These are phyloP conservation scores for Bibio marci DNA, from an alignment of 2,888 invertebrate species.

Conservation along the genomic window DNA sequence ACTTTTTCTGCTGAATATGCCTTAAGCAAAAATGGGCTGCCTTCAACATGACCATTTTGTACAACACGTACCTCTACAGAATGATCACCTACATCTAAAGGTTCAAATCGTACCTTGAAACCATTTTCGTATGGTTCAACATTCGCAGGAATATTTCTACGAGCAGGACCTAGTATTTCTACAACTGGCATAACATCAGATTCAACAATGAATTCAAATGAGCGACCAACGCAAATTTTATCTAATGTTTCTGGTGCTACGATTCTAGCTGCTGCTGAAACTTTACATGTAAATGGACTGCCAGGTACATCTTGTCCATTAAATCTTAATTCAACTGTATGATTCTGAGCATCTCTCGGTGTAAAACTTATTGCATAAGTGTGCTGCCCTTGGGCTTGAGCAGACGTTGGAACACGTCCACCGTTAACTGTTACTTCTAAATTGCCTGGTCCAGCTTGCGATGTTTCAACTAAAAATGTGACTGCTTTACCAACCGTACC, in stretches of 20 bases:
- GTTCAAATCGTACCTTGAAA: slow-evolving; percentile 55
- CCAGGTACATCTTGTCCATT: slow-evolving; percentile 93
- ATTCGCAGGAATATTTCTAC: slow-evolving; percentile 53
- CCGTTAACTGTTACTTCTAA: slow-evolving; percentile 97
- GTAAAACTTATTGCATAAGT: slow-evolving; percentile 95
- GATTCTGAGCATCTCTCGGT: slow-evolving; percentile 76
- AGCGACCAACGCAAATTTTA: slow-evolving; percentile 72
- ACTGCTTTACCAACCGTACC: slow-evolving; percentile 82
- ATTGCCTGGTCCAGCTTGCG: slow-evolving; percentile 96
- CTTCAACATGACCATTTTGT: slow-evolving; percentile 61
- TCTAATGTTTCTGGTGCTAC: slow-evolving; percentile 72
- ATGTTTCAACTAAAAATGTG: slow-evolving; percentile 90
- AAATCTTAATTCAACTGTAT: slow-evolving; percentile 88
- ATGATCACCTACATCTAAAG: slow-evolving; percentile 84
- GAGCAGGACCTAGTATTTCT: slow-evolving; percentile 59
- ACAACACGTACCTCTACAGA: slow-evolving; percentile 58
- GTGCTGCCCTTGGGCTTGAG: slow-evolving; percentile 91
- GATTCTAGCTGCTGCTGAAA: slow-evolving; percentile 66
- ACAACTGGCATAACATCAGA: slow-evolving; percentile 68
- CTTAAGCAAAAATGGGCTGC: slow-evolving; percentile 88
- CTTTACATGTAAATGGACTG: slow-evolving; percentile 33
- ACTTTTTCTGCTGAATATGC: slow-evolving; percentile 92
- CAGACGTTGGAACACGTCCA: slow-evolving; percentile 89
- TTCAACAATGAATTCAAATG: slow-evolving; percentile 74
- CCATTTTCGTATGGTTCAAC: slow-evolving; percentile 24